Evolutionary conservation across 2,113 vertebrate species (phyloP), one percentile per base, ranked within the genome.

Genomic region (Hirundichthys speculiger): DNA sequence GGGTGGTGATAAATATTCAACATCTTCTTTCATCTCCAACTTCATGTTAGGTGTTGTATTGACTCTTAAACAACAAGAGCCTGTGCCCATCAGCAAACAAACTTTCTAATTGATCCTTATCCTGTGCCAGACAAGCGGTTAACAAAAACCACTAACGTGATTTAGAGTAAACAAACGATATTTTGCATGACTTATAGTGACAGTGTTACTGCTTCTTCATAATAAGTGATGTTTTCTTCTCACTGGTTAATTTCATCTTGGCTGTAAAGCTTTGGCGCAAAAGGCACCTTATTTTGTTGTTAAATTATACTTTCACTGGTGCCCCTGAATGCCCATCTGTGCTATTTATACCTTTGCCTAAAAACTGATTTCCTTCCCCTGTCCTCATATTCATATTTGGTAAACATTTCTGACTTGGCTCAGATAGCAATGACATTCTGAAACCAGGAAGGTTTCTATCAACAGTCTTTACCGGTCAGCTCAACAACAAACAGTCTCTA

Each of bases 401-500:
- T 75, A 83, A 80, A 89, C 73, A 89, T 72, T 68, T 75, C 55
- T 75, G 22, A 51, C 18, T 58, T 62, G 65, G 40, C 61, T 53
- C 49, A 47, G 50, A 55, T 10, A 60, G 65, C 64, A 54, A 60
- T 64, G 83, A 76, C 67, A 84, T 46, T 53, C 41, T 57, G 69
- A 66, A 63, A 61, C 56, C 84, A 79, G 79, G 86, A 88, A 86
- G 69, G 70, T 64, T 84, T 13, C 22, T 66, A 50, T 83, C 77
- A 89, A 85, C 84, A 83, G 40, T 46, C n/a, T 66, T 55, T 43
- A 41, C 79, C 72, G 49, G 73, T 61, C 21, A n/a, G 41, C 46
- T 69, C 51, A 45, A 56, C 56, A 3, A 15, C 71, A 83, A 51
- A 57, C 27, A 65, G 40, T 56, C n/a, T 24, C 53, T 30, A 47